These are phyloP conservation scores for Leptestheria dahalacensis DNA, from an alignment of 1,140 invertebrate genomes.

Conservation along the genomic window DNA sequence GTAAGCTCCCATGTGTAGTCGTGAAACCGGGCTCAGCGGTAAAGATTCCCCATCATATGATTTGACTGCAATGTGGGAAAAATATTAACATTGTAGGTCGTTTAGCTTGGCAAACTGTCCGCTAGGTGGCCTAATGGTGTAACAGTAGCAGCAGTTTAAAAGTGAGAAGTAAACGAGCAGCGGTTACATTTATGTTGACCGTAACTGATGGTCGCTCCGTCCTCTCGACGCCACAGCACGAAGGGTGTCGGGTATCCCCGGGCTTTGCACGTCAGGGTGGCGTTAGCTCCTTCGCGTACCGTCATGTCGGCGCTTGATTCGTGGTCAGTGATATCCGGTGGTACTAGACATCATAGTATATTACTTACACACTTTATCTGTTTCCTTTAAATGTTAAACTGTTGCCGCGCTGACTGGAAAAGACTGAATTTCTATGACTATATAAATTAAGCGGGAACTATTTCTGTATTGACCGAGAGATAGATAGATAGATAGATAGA, in stretches of 20 bases:
- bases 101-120: no score
- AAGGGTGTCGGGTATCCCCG: constrained; percentile 57
- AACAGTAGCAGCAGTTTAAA: no score
- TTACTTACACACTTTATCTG: no score
- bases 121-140: no score
- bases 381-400: no score
- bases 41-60: constrained; percentile 35
- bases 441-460: no score
- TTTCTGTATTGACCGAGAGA: no score
- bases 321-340: constrained; percentile 61
- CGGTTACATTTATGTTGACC: constrained; percentile 27
- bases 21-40: constrained; percentile 37
- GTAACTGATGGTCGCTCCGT: constrained; percentile 47
- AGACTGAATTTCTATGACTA: no score
- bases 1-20: constrained; percentile 47
- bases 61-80: constrained; percentile 24
- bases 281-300: constrained; percentile 66
- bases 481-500: no score
- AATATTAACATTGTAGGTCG: no score
- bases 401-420: no score
- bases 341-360: constrained; percentile 62
- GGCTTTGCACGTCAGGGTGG: constrained; percentile 52
- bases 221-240: constrained; percentile 68
- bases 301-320: constrained; percentile 74
- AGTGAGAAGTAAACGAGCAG: background rate